Conservation (phyloP, 2,113 vertebrate species). For the Pseudopodoces humilis region DNA sequence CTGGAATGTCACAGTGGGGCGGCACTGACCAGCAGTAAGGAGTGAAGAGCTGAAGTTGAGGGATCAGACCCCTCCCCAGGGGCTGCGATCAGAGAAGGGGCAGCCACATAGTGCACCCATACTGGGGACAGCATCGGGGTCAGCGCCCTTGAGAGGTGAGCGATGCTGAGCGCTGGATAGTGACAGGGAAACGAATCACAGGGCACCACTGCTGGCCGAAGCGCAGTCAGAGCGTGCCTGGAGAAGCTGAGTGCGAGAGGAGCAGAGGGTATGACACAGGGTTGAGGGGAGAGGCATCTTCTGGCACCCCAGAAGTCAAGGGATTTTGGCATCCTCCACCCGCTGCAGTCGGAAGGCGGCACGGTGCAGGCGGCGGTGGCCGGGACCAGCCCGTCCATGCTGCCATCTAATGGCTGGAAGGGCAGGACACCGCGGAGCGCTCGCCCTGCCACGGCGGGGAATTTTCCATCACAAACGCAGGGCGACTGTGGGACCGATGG, state of each 20-base stretch:
- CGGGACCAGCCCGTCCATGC: neutral
- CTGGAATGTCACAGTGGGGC: neutral
- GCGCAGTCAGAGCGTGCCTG: neutral
- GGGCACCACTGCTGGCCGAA: neutral
- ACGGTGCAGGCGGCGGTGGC: accelerated
- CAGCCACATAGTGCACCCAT: accelerated
- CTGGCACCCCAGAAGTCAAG: neutral
- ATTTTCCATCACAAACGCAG: constrained; percentile 58
- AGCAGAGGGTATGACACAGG: neutral
- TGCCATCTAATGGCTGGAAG: constrained; percentile 28
- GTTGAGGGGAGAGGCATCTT: accelerated
- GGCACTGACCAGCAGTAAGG: neutral
- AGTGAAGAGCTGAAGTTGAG: neutral
- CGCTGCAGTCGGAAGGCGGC: neutral
- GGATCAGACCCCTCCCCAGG: neutral
- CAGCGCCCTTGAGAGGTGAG: neutral
- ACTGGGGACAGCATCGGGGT: neutral
- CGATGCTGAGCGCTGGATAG: neutral
- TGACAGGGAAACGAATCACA: neutral
- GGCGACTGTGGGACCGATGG: neutral
- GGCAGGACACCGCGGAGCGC: neutral
- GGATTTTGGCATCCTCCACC: neutral
- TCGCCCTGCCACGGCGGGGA: neutral
- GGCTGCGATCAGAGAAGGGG: neutral
- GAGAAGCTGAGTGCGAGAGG: neutral